These are phyloP conservation scores for Urocitellus parryii DNA, from an alignment of 2,113 vertebrate genomes.

Conservation along the genomic window DNA sequence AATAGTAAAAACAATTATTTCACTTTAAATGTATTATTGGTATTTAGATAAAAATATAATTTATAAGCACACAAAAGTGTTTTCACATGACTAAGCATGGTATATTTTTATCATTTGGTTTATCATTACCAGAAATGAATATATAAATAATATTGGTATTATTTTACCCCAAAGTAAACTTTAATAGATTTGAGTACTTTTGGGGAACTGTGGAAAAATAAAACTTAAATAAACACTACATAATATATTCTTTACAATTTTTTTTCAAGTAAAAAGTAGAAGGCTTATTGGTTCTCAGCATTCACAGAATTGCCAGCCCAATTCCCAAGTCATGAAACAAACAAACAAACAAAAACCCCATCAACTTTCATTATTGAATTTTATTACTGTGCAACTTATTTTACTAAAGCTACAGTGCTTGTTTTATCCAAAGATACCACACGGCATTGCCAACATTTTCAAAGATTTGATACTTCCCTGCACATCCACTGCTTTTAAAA, in stretches of 20 bases:
- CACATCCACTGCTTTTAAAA: not conserved
- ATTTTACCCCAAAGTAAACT: constrained; percentile 1
- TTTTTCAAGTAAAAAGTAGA: not conserved
- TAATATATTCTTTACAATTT: not conserved
- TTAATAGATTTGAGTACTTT: not conserved
- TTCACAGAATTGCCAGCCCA: not conserved
- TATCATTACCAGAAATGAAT: constrained; percentile 15
- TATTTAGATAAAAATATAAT: not conserved
- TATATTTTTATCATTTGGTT: not conserved
- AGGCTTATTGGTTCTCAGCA: not conserved
- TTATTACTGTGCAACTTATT: not conserved
- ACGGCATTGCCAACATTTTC: not conserved
- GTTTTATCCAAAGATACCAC: constrained; percentile 11
- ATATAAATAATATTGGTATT: not conserved
- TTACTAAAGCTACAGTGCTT: not conserved
- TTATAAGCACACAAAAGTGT: not conserved
- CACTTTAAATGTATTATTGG: not conserved
- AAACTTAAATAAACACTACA: not conserved
- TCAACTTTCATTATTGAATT: not conserved
- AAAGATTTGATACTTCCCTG: not conserved
- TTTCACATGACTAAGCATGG: not conserved
- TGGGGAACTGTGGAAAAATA: not conserved
- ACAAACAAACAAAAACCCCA: not conserved
- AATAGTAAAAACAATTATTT: not conserved
- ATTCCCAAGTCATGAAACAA: not conserved